These are phyloP conservation scores for Apis florea DNA, from an alignment of 1,140 invertebrate species.

Conservation along the genomic window DNA sequence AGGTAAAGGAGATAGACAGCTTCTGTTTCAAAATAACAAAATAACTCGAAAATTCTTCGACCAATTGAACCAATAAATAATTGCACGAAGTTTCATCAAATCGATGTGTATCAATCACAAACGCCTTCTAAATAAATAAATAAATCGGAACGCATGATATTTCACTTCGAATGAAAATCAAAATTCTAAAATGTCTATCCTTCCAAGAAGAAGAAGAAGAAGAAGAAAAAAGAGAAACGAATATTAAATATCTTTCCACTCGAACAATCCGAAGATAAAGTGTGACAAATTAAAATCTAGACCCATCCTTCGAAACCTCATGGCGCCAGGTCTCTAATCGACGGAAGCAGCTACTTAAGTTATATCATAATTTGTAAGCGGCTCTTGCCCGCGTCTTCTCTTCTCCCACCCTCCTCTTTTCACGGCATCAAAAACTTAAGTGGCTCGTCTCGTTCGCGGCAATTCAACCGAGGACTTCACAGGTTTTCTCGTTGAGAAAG, in stretches of 20 bases:
- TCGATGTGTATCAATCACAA: too few relatives aligned
- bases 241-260: neutral
- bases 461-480: conserved; percentile 44
- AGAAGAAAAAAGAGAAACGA: too few relatives aligned
- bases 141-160: neutral
- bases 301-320: neutral
- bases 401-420: neutral
- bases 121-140: neutral
- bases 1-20: too few relatives aligned
- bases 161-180: neutral
- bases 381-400: neutral
- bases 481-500: too few relatives aligned
- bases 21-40: too few relatives aligned
- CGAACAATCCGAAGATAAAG: neutral
- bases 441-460: conserved; percentile 13
- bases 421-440: conserved; percentile 17
- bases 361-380: conserved; percentile 13
- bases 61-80: too few relatives aligned
- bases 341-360: neutral
- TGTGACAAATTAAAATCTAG: neutral
- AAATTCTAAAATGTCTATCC: neutral
- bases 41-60: too few relatives aligned
- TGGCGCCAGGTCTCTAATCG: neutral
- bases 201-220: neutral
- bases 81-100: too few relatives aligned